Evolutionary conservation across 2,888 invertebrate species (phyloP), one percentile per base, ranked within the genome.

Genomic region (Andrena praecox): DNA sequence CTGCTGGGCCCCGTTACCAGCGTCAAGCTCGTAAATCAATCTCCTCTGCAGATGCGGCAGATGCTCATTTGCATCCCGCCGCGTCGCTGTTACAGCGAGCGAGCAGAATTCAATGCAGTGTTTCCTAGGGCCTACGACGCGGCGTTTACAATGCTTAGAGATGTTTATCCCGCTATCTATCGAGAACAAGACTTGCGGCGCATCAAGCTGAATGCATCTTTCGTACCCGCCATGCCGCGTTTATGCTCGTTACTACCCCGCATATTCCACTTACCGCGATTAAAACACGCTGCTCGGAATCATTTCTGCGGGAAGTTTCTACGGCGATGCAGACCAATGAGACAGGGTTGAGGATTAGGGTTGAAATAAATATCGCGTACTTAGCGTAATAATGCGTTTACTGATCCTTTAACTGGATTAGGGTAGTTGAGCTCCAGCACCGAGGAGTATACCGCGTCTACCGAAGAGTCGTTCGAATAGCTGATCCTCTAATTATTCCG

Each of bases 21-120:
- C 42, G 16, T 3, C 68, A 35, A 24, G 54, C 82, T 75, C 77
- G 72, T 82, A 82, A 76, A 82, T 82, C 82, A 82, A 81, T 81
- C 76, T 69, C 20, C 35, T 52, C 60, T 12, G 70, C 63, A 29
- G 68, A 71, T 35, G 66, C 73, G n/a, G 70, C 83, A 84, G 84
- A 77, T 81, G 78, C 71, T 71, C 74, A 72, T 84, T 78, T 77
- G 42, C 78, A 82, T 81, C 54, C 56, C 24, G 20, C 20, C 35
- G 54, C 69, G 76, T 76, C 48, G 54, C 72, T 76, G 67, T 31
- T 48, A 12, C 66, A 24, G 10, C 24, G 4, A 27, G 50, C 27
- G 20, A 42, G 8, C 52, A 10, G 29, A 16, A 3, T 31, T 2
- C 50, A 52, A 60, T 24, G 10, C 24, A 31, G 2, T 24, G 42